Evolutionary conservation across 2,113 vertebrate genomes (phyloP), one percentile per base, ranked within the genome.

Genomic region (Platycercus adscitus): DNA sequence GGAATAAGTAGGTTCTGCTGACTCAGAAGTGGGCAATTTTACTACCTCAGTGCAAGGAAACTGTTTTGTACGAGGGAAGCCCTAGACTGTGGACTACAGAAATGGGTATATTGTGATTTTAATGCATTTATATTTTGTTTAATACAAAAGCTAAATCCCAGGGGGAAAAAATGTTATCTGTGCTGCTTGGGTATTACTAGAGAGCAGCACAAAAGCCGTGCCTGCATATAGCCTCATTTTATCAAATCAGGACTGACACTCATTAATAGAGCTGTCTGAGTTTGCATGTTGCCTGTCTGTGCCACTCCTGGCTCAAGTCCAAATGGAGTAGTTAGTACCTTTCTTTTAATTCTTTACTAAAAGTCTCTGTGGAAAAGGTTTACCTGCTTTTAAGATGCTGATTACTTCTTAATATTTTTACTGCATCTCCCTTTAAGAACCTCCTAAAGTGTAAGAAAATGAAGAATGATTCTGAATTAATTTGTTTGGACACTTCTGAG

Each of bases 1-100:
- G 70, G 77, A 94, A 78, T 85, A 95, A 96, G 95, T 87, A 80
- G 83, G 92, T 94, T 97, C 83, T 96, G 93, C 96, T 97, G 96
- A 97, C 93, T 96, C 92, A 96, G 93, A 97, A 76, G 83, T 11
- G 12, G 53, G 66, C 70, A 87, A 92, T 96, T 93, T 93, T 95
- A 87, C 86, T 91, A 85, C 46, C 63, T 92, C 52, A 72, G 60
- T 89, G 77, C 20, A 69, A 92, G 64, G 46, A 91, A 94, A 71
- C 11, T 55, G 46, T 69, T 88, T 88, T 83, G 55, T 86, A 35
- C 2, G 4, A 81, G 86, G 58, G 58, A 85, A 14, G 44, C 76
- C 64, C 25, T 28, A 60, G 47, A 63, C 11, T 28, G 33, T 60
- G 46, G 29, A 28, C 39, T 69, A 44, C 52, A 76, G 49, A 43